Evolutionary conservation across 2,888 invertebrate genomes (phyloP), one percentile per base, ranked within the genome.

Genomic region (Leptothorax acervorum): DNA sequence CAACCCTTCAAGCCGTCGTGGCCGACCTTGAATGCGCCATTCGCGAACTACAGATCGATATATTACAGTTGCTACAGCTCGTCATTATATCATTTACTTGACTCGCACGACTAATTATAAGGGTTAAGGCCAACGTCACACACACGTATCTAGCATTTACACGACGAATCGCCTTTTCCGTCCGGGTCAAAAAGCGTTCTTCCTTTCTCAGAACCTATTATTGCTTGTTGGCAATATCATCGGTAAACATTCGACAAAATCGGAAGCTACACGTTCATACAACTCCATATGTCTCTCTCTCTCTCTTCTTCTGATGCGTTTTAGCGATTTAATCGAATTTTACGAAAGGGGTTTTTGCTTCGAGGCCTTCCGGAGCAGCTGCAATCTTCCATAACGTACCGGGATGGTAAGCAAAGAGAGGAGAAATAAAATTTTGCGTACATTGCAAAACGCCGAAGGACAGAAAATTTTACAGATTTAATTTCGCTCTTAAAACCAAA

Each of bases 31-130:
- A 76, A 62, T 48, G 45, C 28, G 39, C 8, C 18, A 28, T 68
- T 5, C 35, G n/a, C 15, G n/a, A 60, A 12, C 45, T 60, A 45
- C 23, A 70, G 55, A 45, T 78, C 71, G 78, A 78, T 70, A 78
- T 57, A 42, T 23, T 35, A 23, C 53, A 1, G 12, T n/a, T 42
- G 53, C 23, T 45, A 39, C 15, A 28, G 18, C 42, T 57, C n/a
- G 39, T 70, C 70, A 68, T 78, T 53, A 57, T 51, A 45, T 60
- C 48, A 55, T 45, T 78, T 74, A 74, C 62, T 42, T 45, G 12
- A 23, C 35, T 68, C 9, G 31, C 45, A 31, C 1, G 28, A 55
- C 28, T n/a, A 48, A 78, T 70, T 70, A 57, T 15, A 15, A 45
- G 15, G 28, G 53, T 78, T 78, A 78, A 78, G 35, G 70, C n/a